Evolutionary conservation across 2,113 vertebrate genomes (phyloP), one percentile per base, ranked within the genome.

Genomic region (Tetraodon nigroviridis): DNA sequence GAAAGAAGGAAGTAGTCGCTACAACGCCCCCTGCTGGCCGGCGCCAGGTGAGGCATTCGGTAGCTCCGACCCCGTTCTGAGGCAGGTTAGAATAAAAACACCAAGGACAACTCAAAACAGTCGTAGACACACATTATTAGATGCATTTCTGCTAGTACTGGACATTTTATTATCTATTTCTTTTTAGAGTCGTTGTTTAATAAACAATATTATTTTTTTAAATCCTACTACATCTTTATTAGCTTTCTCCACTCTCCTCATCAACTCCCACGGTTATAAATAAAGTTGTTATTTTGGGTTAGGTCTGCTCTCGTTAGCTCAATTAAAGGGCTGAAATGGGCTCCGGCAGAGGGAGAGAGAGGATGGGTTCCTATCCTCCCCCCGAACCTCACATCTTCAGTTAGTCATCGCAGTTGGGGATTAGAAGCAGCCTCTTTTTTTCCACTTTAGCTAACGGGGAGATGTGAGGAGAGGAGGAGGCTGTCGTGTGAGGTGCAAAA

Each of bases 61-160:
- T 29, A 70, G 67, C 67, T 67, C 49, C 54, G 18, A 48, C 61
- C 21, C 37, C 48, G 68, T 10, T 64, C 61, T 55, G 73, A 80
- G 62, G 67, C 77, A 69, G 70, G 69, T 61, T 20, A 68, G 79
- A 75, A 71, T 42, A 32, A 67, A 59, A 70, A 64, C 11, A 61
- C 46, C 78, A 27, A 27, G 29, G 29, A 24, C 22, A 15, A 51
- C 10, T 70, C 55, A 80, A 78, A 86, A 71, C 24, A 27, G 54
- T 75, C 69, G 64, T 71, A 73, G 69, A 87, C 73, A 87, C 81
- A 86, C 76, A 81, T 61, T 55, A 53, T 79, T 74, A 71, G 76
- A 86, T 79, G 83, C 83, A 83, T 80, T 78, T 83, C 75, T 83
- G 75, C 84, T 84, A 75, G 59, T 69, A 72, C n/a, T 19, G n/a